Evolutionary conservation across 2,797 vertebrate species (phyloP), one percentile per base, ranked within the genome.

Genomic region (Harpagifer antarcticus): DNA sequence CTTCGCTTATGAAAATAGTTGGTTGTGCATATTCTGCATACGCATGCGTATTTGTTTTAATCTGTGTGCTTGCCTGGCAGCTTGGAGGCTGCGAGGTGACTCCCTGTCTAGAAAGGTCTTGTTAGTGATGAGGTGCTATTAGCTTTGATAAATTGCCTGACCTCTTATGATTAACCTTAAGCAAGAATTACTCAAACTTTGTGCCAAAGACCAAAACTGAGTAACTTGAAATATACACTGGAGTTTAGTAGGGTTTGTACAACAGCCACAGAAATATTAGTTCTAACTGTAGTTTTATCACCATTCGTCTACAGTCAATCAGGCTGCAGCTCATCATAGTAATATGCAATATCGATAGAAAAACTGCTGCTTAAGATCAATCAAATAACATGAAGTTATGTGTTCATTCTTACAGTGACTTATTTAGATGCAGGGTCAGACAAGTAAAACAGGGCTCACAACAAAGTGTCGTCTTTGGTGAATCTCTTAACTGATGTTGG

Each of bases 1-100:
- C 65, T 68, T 77, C 82, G 9, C 63, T 73, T 55, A 58, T 71
- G 49, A 59, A 44, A 68, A 61, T 64, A 55, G 62, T 64, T 47
- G 27, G 55, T 6, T 59, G 53, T 47, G 20, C 33, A 43, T 68
- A 54, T 49, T 68, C 54, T 72, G 70, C 57, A 58, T 62, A 48
- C 33, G 44, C 31, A 53, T 71, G 40, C 20, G 60, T 42, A 57
- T 61, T 73, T 58, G 54, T 72, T 65, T 70, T 48, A 49, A 68
- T 74, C 19, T 37, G 63, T 42, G 43, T 49, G 9, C 42, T 7
- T 0, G 12, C 3, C 15, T 68, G 59, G 33, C 55, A 33, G 44
- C 11, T 66, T 4, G 17, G 40, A 81, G 52, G 57, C 55, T 53
- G 13, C 17, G 49, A 68, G 58, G 68, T 76, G 63, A 83, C 20